A percentile compares a stretch with the other conserved stretches of the same genome.
Conservation (phyloP, 1,140 invertebrate genomes). For the Caenorhabditis elegans region WBcel235 BX284603.4:8233501-8234000, state of each 20-base stretch:
- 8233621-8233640: conserved; percentile 28
- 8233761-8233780: conserved; percentile 39
- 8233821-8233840: background rate
- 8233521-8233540: conserved; percentile 11
- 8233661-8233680: conserved; percentile 33
- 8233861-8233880: background rate
- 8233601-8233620: conserved; percentile 42
- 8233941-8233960: background rate
- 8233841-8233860: background rate
- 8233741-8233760: conserved; percentile 46
- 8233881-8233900: conserved; percentile 13
- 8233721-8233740: conserved; percentile 32
- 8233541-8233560: conserved; percentile 41
- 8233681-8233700: conserved; percentile 46
- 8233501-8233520: conserved; percentile 3
- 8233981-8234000: background rate
- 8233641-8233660: background rate
- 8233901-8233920: background rate
- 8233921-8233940: background rate
- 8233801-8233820: background rate
- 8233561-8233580: background rate
- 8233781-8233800: conserved; percentile 15
- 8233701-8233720: conserved; percentile 39
- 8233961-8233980: background rate
- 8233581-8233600: background rate